Base-by-base conservation (phyloP, 2,113 vertebrate species). In the Perca fluviatilis region DNA sequence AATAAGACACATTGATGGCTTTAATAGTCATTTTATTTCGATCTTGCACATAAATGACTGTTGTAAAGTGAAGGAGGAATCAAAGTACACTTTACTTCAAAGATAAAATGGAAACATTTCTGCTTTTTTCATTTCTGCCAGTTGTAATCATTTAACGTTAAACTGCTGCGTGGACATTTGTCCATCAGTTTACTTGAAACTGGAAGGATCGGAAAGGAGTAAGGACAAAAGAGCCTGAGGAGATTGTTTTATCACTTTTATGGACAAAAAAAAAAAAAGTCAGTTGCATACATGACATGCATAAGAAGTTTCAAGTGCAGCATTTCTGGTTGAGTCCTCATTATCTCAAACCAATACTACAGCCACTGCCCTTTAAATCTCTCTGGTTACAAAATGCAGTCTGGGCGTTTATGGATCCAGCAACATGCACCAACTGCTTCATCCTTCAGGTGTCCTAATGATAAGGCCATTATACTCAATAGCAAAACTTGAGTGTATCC, bases 1-100 rank as follows among this genome's bases (percentile, higher is more conserved):
- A 11, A 64, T 63, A 64, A 16, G 18, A 43, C 1, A 1, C 6
- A 14, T 6, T 53, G 9, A 14, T 25, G 7, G 40, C 27, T 70
- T 80, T 57, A 58, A 88, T 60, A 77, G 82, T 79, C 56, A 12
- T 56, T 91, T 90, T 86, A 89, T 92, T 92, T 77, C 0, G n/a
- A 60, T 84, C 33, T 72, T 74, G 74, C 36, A 71, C 67, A 68
- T 65, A 18, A 80, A 71, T 50, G 4, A 72, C 21, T 78, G 50
- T 4, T 72, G 49, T 30, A 40, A 67, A 70, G 60, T 57, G 0
- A 69, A 50, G 60, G 23, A 79, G 30, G 43, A 66, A 65, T 57
- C 21, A 25, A 81, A 72, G 47, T 63, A 63, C 27, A 74, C 16
- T 54, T 50, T 66, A 62, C 69, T 33, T 56, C 18, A 84, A 74